A percentile compares a stretch with the other conserved stretches of the same genome.
Evolutionary conservation across 2,113 vertebrate genomes (phyloP).

Genomic region (Grus americana): DNA sequence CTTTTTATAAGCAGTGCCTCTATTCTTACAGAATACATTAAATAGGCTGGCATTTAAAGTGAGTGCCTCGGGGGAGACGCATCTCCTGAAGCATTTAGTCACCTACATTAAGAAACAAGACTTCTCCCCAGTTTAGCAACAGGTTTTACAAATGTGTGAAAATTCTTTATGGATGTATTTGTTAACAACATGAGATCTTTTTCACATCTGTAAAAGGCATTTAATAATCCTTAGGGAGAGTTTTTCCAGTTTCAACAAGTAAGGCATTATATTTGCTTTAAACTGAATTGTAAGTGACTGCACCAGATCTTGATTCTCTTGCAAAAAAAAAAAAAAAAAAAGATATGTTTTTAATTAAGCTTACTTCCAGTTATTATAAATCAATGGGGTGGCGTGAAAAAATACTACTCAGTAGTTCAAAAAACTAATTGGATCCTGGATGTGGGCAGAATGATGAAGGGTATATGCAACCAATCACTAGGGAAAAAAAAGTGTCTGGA

Average conservation of each 20-base stretch:
- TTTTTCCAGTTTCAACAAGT: background rate
- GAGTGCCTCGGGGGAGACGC: background rate
- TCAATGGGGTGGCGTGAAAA: conserved; percentile 7
- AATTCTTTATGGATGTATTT: conserved; percentile 51
- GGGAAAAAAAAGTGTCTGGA: background rate
- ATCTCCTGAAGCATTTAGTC: conserved; percentile 16
- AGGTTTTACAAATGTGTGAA: conserved; percentile 32
- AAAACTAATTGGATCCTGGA: background rate
- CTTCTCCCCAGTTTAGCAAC: background rate
- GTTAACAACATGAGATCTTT: conserved; percentile 11
- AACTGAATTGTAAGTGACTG: background rate
- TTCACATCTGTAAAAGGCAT: conserved; percentile 37
- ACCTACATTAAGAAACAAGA: background rate
- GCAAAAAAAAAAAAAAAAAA: background rate
- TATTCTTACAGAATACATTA: conserved; percentile 36
- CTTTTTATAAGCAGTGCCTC: background rate
- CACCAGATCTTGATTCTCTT: background rate
- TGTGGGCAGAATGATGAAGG: background rate
- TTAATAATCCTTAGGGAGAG: conserved; percentile 18
- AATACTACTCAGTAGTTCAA: background rate
- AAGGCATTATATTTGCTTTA: background rate
- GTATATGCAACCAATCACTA: background rate
- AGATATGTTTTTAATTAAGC: conserved; percentile 9
- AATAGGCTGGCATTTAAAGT: conserved; percentile 15
- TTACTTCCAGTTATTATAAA: conserved; percentile 22